A percentile compares a stretch with the other conserved stretches of the same genome.
Conservation (phyloP, 2,113 vertebrate species). For the Anser cygnoides region DNA sequence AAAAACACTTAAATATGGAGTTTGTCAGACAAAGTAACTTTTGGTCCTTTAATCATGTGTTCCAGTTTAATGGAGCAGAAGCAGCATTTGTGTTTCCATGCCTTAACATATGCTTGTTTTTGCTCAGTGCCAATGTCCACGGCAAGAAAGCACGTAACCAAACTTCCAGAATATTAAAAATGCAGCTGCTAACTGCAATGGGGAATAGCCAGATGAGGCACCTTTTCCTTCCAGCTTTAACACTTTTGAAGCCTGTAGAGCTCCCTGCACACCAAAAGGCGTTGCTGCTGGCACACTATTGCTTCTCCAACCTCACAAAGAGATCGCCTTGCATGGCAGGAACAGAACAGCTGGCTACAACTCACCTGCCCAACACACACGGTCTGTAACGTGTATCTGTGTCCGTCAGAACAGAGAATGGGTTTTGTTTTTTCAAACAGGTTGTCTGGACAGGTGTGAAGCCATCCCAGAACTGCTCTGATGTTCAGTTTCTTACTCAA, state of each 20-base stretch:
- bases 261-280: not conserved
- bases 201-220: not conserved
- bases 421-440: not conserved
- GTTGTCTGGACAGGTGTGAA: not conserved
- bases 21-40: not conserved
- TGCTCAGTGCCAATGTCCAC: not conserved
- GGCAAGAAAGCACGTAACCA: not conserved
- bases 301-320: not conserved
- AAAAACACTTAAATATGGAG: slow-evolving; percentile 40
- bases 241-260: not conserved
- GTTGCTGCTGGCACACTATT: not conserved
- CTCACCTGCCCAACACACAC: not conserved
- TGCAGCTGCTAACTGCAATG: not conserved
- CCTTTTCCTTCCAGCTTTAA: not conserved
- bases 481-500: not conserved
- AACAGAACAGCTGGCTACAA: not conserved
- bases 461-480: not conserved
- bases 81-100: not conserved
- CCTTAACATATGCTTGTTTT: not conserved
- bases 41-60: not conserved
- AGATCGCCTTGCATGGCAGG: not conserved
- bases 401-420: not conserved
- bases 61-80: slow-evolving; percentile 14
- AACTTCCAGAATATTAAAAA: not conserved
- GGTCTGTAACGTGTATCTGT: not conserved